Conservation (phyloP, 1,140 invertebrate genomes). For the Bombus fervidus region DNA sequence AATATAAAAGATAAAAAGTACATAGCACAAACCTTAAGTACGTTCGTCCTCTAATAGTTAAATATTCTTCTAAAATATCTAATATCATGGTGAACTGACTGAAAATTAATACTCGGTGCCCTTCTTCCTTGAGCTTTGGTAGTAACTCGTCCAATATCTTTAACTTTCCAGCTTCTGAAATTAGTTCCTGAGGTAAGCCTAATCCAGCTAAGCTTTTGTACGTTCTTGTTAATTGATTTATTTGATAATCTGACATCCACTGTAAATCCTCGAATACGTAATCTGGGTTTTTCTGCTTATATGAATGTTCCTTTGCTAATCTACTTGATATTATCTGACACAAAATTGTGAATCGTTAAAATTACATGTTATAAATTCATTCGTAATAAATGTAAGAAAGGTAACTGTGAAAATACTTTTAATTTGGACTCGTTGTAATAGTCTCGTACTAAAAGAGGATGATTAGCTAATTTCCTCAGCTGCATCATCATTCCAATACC, state of each 20-base stretch:
- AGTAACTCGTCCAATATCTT: constrained; percentile 90
- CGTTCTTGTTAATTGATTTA: constrained; percentile 89
- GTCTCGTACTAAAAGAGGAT: constrained; percentile 91
- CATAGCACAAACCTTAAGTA: constrained; percentile 84
- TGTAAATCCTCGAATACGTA: constrained; percentile 94
- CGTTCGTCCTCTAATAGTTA: constrained; percentile 87
- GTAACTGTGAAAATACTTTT: constrained; percentile 62
- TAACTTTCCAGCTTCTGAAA: constrained; percentile 93
- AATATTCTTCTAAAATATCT: constrained; percentile 94
- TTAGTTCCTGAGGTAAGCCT: constrained; percentile 87
- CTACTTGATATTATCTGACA: constrained; percentile 87
- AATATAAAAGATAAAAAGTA: constrained; percentile 5
- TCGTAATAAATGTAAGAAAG: constrained; percentile 3
- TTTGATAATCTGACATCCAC: constrained; percentile 95
- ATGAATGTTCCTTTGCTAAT: constrained; percentile 87
- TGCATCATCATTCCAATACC: constrained; percentile 94
- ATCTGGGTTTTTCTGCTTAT: constrained; percentile 91
- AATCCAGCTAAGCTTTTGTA: constrained; percentile 82
- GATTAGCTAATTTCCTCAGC: constrained; percentile 94
- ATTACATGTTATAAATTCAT: neutral
- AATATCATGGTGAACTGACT: constrained; percentile 97
- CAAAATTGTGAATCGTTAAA: constrained; percentile 43
- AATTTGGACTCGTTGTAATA: constrained; percentile 90
- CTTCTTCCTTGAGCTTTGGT: constrained; percentile 87
- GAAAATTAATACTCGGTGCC: constrained; percentile 94